These are phyloP conservation scores for Ptilorrhoa leucosticta DNA, from an alignment of 2,113 vertebrate species.

Conservation along the genomic window DNA sequence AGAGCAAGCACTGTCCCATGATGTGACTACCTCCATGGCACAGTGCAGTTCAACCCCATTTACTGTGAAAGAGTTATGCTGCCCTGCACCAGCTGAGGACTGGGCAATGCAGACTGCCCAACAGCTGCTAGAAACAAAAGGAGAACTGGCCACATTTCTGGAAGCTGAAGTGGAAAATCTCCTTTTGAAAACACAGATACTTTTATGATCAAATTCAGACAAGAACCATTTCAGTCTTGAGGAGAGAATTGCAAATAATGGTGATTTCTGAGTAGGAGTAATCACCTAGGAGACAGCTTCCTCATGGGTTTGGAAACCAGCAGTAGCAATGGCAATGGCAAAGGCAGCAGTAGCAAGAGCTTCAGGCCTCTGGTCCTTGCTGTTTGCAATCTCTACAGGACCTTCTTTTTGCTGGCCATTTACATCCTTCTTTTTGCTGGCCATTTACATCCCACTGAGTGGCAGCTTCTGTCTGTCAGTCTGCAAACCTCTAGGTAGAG, in stretches of 20 bases:
- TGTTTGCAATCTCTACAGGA: background rate
- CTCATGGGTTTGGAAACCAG: background rate
- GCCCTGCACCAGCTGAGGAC: background rate
- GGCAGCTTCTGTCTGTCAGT: background rate
- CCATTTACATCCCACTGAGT: background rate
- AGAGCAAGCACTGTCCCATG: background rate
- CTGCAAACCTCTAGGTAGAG: background rate
- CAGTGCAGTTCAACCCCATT: accelerated
- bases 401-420: background rate
- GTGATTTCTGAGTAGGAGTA: background rate
- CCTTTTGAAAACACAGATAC: background rate
- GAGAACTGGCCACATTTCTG: background rate
- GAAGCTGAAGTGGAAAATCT: background rate
- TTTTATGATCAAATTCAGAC: background rate
- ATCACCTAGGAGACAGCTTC: background rate
- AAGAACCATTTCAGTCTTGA: background rate
- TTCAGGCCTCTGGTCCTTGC: background rate
- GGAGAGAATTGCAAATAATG: background rate
- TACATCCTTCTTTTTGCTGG: background rate
- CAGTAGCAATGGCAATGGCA: background rate
- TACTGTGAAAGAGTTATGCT: background rate
- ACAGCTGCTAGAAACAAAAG: background rate
- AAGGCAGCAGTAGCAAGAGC: background rate
- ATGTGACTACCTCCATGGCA: background rate
- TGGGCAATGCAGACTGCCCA: background rate